Evolutionary conservation across 2,888 invertebrate genomes (phyloP), one percentile per base, ranked within the genome.

Genomic region (Cantharis flavilabris): DNA sequence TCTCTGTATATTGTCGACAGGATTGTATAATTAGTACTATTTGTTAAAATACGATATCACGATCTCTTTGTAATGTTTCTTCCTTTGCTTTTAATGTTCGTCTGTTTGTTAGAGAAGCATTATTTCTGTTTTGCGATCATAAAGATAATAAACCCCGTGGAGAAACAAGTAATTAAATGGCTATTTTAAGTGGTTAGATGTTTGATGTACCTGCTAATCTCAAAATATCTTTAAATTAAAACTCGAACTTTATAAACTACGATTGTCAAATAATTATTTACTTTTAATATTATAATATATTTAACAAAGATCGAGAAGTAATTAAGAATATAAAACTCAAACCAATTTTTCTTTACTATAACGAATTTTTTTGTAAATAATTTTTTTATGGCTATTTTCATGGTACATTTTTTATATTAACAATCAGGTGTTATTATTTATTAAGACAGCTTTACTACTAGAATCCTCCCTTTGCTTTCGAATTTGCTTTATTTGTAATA

Each of bases 1-100:
- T 70, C 70, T 62, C 23, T 67, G 23, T 67, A 70, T 72, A 76
- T 73, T 67, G 76, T 73, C 49, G 76, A 76, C 73, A 64, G 70
- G 70, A 70, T 76, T 76, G 76, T 67, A 73, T 76, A 76, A 76
- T 76, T 76, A 76, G 72, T 76, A 70, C 67, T 71, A 72, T 76
- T 76, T 76, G 76, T 76, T 76, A 76, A 73, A 76, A 73, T 70
- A 76, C 76, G 73, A 76, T 76, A 70, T 76, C 76, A 76, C 76
- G 73, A 76, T 76, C 73, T 76, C 76, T 76, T 76, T 76, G 76
- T 73, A 71, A 67, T 73, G 73, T 49, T 72, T 73, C 67, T 76
- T 70, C 70, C 65, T 76, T 73, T 70, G 70, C 70, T 70, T 76
- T 76, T 76, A 76, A 76, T 72, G 63, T 63, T 69, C 72, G 62